Percentiles rank a stretch among this genome's conserved stretches.
phyloP scores from a whole-genome alignment of 1,140 invertebrate species.

The Drosophila mauritiana region DNA sequence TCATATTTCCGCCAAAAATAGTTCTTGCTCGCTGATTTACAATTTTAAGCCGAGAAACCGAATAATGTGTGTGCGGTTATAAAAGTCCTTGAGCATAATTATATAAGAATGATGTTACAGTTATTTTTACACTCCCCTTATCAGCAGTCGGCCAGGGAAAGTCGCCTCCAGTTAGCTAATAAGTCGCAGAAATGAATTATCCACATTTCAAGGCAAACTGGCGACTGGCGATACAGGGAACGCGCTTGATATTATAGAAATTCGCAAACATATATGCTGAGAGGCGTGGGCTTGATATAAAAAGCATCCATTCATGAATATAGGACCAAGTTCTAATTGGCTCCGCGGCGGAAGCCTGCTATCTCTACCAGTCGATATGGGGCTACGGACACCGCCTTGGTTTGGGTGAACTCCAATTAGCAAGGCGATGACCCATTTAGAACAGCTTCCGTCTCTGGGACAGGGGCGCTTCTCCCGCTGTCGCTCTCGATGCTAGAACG shows the following conservation, averaged over 20 bases:
- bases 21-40: neutral
- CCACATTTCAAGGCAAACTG: conserved; percentile 59
- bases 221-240: conserved; percentile 33
- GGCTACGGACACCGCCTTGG: conserved; percentile 37
- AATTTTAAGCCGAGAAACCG: neutral
- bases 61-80: neutral
- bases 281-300: conserved; percentile 30
- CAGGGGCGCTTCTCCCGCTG: conserved; percentile 53
- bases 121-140: conserved; percentile 52
- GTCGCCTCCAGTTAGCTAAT: conserved; percentile 61
- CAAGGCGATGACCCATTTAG: conserved; percentile 78
- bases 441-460: conserved; percentile 68
- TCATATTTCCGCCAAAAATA: neutral
- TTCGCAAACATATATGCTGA: conserved; percentile 20
- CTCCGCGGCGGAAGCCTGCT: conserved; percentile 65
- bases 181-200: conserved; percentile 33
- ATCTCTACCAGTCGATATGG: conserved; percentile 57
- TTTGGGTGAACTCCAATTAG: conserved; percentile 77
- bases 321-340: conserved; percentile 64
- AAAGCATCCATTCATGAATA: conserved; percentile 64
- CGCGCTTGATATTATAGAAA: conserved; percentile 34
- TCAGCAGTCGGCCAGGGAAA: conserved; percentile 45
- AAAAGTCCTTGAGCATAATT: conserved; percentile 6
- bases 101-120: conserved; percentile 14
- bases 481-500: conserved; percentile 11